Percentiles rank a stretch among this genome's conserved stretches.
Evolutionary conservation across 2,797 vertebrate genomes (phyloP).

Genomic region (Chloroceryle inda): DNA sequence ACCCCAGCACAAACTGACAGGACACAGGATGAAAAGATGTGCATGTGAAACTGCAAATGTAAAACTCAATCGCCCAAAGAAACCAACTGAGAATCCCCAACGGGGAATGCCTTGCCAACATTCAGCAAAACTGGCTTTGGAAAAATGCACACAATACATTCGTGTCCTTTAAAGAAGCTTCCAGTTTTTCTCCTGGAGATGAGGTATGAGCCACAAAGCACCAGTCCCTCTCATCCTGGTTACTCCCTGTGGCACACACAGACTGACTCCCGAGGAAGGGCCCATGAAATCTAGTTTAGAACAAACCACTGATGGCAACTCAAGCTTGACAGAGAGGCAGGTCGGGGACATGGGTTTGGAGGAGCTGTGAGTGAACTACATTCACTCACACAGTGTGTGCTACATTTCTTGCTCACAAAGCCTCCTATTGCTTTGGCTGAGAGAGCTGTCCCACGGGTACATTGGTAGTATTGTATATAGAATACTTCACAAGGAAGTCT

Average conservation of each 20-base stretch:
- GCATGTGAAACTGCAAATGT: background rate
- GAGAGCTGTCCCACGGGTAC: background rate
- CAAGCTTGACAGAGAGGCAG: background rate
- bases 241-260: background rate
- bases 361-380: background rate
- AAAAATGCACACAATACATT: background rate
- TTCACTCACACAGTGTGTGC: no score
- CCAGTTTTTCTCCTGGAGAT: background rate
- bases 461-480: no score
- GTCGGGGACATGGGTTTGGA: background rate
- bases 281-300: background rate
- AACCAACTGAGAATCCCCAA: background rate
- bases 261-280: background rate
- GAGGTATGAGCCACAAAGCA: background rate
- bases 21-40: fast-evolving
- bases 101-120: no score
- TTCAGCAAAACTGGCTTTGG: background rate
- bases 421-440: background rate
- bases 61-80: no score
- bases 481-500: no score
- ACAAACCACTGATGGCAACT: no score
- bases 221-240: no score
- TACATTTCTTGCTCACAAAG: background rate
- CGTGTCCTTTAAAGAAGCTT: background rate
- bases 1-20: background rate